Evolutionary conservation across 2,113 vertebrate species (phyloP).

Genomic region (Nesogale talazaci): DNA sequence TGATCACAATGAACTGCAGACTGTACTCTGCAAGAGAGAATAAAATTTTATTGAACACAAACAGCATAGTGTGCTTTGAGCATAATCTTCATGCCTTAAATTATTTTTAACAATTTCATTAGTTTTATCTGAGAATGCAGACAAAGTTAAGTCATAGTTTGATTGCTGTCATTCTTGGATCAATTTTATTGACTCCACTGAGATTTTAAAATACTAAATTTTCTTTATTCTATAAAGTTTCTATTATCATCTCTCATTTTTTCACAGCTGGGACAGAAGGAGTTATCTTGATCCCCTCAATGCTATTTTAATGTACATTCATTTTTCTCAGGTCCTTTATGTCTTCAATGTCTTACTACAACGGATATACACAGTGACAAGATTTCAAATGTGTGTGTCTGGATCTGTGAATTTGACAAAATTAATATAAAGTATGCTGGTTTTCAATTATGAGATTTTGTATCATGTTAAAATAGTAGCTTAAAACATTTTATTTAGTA

Average conservation of each 20-base stretch:
- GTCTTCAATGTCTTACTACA: neutral
- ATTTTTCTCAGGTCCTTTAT: neutral
- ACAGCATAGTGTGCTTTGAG: rapidly evolving
- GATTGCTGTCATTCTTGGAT: neutral
- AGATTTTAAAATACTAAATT: neutral
- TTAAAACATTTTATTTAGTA: neutral
- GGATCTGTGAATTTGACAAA: neutral
- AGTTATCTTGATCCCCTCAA: neutral
- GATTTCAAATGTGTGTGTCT: neutral
- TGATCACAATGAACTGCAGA: neutral
- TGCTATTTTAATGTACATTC: neutral
- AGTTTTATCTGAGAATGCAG: neutral
- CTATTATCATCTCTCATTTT: neutral
- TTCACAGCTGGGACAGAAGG: neutral
- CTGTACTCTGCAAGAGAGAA: neutral
- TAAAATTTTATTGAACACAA: neutral
- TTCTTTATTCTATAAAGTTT: neutral
- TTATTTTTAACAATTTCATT: neutral
- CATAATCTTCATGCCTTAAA: neutral
- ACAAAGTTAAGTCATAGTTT: neutral
- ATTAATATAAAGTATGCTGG: neutral
- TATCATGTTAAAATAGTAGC: neutral
- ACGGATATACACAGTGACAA: neutral
- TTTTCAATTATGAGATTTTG: neutral
- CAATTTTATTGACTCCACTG: neutral